Evolutionary conservation across 1,140 invertebrate genomes (phyloP).

Genomic region (Drosophila mauritiana): DNA sequence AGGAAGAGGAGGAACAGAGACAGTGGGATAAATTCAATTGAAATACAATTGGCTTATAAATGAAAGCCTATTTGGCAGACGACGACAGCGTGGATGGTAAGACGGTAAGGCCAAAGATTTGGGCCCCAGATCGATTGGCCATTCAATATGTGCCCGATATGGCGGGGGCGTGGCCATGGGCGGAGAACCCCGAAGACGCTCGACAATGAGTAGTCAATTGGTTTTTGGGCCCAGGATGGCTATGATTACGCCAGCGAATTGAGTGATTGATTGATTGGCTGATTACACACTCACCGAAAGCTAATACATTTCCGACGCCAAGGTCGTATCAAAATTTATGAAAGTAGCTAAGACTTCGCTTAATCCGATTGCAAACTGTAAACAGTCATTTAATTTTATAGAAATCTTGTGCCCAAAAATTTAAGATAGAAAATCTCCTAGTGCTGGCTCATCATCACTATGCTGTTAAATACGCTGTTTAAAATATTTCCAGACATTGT

Average conservation of each 20-base stretch:
- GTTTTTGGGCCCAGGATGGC: constrained; percentile 38
- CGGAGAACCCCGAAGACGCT: constrained; percentile 14
- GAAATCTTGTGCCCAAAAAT: too few species aligned
- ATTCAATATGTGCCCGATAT: constrained; percentile 63
- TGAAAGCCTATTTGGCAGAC: constrained; percentile 67
- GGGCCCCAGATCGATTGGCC: constrained; percentile 10
- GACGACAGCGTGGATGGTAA: constrained; percentile 14
- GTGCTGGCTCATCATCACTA: too few species aligned
- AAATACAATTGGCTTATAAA: constrained; percentile 78
- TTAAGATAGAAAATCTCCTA: too few species aligned
- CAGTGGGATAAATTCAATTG: constrained; percentile 71
- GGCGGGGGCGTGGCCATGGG: constrained; percentile 52
- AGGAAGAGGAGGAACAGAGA: constrained; percentile 14
- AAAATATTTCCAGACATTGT: not conserved
- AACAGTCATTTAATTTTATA: not conserved
- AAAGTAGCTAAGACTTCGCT: not conserved
- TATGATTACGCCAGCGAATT: constrained; percentile 27
- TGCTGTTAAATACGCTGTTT: too few species aligned
- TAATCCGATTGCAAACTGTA: not conserved
- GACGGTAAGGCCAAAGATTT: not conserved
- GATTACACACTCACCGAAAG: constrained; percentile 18
- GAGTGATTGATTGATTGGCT: constrained; percentile 45
- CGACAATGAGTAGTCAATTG: constrained; percentile 56
- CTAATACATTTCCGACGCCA: constrained; percentile 9
- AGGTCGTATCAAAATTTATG: not conserved